Evolutionary conservation across 2,113 vertebrate species (phyloP).

Genomic region (Cygnus atratus): DNA sequence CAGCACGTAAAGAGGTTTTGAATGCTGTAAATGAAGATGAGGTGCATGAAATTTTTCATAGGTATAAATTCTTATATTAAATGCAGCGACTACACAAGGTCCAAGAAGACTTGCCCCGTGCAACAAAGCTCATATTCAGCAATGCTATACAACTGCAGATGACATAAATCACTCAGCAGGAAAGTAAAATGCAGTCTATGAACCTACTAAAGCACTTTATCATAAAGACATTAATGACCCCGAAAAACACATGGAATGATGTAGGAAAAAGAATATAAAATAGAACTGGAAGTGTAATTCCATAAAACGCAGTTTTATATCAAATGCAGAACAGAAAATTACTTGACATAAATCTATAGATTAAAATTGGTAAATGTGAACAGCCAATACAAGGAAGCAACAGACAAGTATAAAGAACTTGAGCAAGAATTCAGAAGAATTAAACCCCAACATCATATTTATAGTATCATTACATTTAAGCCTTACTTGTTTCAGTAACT

Average conservation of each 20-base stretch:
- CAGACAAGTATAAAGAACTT: not conserved
- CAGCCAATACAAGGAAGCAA: not conserved
- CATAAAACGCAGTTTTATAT: not conserved
- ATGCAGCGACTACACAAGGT: not conserved
- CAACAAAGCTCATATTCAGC: not conserved
- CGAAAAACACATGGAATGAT: not conserved
- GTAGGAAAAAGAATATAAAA: not conserved
- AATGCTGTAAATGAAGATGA: not conserved
- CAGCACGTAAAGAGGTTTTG: not conserved
- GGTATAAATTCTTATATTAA: not conserved
- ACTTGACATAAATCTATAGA: not conserved
- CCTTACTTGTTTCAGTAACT: not conserved
- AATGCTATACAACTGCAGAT: not conserved
- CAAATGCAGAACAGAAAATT: not conserved
- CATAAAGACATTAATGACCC: not conserved
- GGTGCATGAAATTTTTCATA: not conserved
- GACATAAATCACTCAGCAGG: not conserved
- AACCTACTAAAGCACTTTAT: not conserved
- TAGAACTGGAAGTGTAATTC: not conserved
- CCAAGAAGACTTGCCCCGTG: not conserved
- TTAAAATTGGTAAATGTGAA: not conserved
- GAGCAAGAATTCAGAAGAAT: not conserved
- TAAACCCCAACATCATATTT: not conserved
- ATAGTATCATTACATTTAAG: not conserved
- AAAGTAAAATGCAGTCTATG: not conserved